Evolutionary conservation across 35 echinoderm and acorn worm genomes (phyloP), one percentile per base, ranked within the genome.

Genomic region (Hemicentrotus pulcherrimus): DNA sequence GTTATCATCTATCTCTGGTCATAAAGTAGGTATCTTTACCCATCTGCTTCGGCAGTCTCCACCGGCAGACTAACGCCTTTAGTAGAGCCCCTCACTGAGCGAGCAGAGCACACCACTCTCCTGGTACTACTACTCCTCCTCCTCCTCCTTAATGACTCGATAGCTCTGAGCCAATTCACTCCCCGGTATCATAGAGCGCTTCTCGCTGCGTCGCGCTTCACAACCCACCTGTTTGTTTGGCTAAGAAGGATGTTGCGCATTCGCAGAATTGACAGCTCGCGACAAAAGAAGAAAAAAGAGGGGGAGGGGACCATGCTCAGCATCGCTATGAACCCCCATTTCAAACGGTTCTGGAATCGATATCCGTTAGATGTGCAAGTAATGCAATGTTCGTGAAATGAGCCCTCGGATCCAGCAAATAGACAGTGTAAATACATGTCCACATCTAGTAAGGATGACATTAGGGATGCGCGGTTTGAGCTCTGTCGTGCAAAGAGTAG

Each of bases 161-260:
- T n/a, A 78, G 28, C 65, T 78, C 65, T 78, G 65, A 78, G 65
- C 65, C 65, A 78, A 78, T 78, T 78, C 65, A 78, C 65, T 78
- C 4, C 65, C 65, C 19, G 28, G 28, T 78, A 78, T 78, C 65
- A 78, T 78, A 78, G 65, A 78, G 65, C 65, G 22, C 65, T 78
- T n/a, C 65, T 28, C 19, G 65, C 65, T 78, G 65, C 65, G 65
- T 78, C 24, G 22, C 65, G 65, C 65, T 78, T 78, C 65, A 78
- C 65, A 18, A 8, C 65, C 65, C 65, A 78, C 65, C 65, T 78
- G 65, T 78, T 78, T 78, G 65, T 78, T 78, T 78, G 22, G 65
- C 65, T 78, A 78, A 78, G 65, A 78, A 78, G 65, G 65, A 78
- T 78, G 65, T 78, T 78, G 65, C 65, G 65, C 65, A 78, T 78